A percentile compares a stretch with the other conserved stretches of the same genome.
These are phyloP conservation scores for Mola mola DNA, from an alignment of 2,113 vertebrate species.

Conservation along the genomic window DNA sequence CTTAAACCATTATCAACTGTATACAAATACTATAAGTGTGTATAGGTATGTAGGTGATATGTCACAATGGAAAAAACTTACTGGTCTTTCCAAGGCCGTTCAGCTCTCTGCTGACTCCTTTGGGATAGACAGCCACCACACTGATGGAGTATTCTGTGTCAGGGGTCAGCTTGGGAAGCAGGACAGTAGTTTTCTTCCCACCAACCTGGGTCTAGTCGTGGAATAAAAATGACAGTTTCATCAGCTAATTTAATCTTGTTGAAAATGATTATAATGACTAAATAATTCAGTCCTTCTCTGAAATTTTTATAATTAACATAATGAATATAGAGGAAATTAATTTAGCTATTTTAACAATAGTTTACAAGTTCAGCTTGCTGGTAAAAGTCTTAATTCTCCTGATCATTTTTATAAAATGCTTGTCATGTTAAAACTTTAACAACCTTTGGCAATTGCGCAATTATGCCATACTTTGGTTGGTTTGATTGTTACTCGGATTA, in stretches of 20 bases:
- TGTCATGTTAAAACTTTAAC: conserved; percentile 1
- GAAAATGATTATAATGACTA: too few species aligned
- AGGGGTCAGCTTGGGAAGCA: conserved; percentile 93
- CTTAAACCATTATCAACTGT: neutral
- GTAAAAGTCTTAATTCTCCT: too few species aligned
- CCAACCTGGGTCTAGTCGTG: conserved; percentile 86
- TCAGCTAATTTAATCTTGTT: too few species aligned
- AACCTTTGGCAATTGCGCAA: neutral
- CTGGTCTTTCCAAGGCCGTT: conserved; percentile 93
- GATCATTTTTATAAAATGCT: too few species aligned
- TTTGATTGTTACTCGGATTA: too few species aligned
- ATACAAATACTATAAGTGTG: neutral
- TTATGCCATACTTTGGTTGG: too few species aligned
- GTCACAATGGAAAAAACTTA: conserved; percentile 67
- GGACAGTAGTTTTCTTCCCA: conserved; percentile 89
- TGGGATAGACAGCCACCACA: conserved; percentile 87
- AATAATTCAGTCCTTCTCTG: too few species aligned
- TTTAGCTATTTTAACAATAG: neutral
- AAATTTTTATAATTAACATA: too few species aligned
- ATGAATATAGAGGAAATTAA: neutral
- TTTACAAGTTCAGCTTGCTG: neutral
- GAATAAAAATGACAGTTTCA: conserved; percentile 2
- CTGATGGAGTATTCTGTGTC: conserved; percentile 91
- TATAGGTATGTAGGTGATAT: too few species aligned
- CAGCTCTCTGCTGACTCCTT: conserved; percentile 86